Conservation (phyloP, 2,113 vertebrate genomes). For the Diphyllodes magnificus region DNA sequence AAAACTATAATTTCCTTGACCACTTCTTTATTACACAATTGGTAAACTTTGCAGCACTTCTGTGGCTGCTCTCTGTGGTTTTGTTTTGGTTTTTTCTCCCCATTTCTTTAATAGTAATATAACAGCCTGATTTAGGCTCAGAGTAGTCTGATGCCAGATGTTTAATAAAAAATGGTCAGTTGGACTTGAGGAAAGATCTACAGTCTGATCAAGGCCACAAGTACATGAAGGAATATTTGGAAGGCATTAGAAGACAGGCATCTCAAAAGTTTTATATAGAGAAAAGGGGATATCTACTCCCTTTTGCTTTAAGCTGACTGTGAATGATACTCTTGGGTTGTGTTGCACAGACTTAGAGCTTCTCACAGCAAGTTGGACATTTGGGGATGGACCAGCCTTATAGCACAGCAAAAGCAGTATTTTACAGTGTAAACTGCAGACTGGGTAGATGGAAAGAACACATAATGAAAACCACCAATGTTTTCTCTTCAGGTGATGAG, state of each 20-base stretch:
- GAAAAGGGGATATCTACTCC: background rate
- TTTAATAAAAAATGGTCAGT: background rate
- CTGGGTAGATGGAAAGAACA: background rate
- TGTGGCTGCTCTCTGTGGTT: background rate
- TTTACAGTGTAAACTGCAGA: background rate
- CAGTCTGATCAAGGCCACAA: background rate
- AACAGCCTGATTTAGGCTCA: background rate
- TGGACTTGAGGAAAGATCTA: background rate
- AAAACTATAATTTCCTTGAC: background rate
- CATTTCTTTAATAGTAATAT: background rate
- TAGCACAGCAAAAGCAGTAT: background rate
- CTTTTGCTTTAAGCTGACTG: background rate
- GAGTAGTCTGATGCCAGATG: background rate
- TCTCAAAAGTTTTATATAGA: background rate
- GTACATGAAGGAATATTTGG: background rate
- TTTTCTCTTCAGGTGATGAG: slow-evolving; percentile 56
- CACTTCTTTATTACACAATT: background rate
- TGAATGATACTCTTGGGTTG: background rate
- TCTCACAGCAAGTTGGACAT: background rate
- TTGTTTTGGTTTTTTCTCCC: background rate
- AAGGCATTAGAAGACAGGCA: background rate
- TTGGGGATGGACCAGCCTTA: background rate
- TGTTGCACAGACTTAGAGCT: background rate
- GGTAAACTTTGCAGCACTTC: background rate
- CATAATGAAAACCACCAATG: background rate